Conservation (phyloP, 2,797 vertebrate species). For the Petrocephalus schoutedeni region DNA sequence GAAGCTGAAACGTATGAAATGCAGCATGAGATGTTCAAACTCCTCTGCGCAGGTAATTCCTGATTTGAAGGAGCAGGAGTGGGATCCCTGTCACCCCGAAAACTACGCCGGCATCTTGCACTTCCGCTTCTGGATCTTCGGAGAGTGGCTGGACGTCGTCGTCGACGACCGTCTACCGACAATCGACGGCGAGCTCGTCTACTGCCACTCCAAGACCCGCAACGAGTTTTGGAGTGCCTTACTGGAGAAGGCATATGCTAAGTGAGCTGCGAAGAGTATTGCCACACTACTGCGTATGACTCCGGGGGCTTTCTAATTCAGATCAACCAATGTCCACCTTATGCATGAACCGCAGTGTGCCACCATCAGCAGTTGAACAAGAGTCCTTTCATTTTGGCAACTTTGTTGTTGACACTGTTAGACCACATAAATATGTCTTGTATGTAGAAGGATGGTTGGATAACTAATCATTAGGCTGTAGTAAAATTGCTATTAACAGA, state of each 20-base stretch:
- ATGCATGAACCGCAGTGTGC: background rate
- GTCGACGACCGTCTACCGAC: constrained; percentile 87
- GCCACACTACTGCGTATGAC: no score
- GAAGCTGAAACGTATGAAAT: background rate
- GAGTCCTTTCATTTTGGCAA: background rate
- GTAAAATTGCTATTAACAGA: background rate
- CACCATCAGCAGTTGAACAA: background rate
- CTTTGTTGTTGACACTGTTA: background rate
- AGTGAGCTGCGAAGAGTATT: constrained; percentile 61
- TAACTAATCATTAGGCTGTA: background rate
- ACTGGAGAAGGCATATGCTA: constrained; percentile 91
- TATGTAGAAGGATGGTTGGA: background rate
- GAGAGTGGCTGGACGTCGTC: constrained; percentile 85
- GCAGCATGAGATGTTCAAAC: background rate
- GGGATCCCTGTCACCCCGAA: constrained; percentile 70
- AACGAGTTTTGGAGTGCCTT: constrained; percentile 94
- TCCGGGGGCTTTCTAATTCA: background rate
- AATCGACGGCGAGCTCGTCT: constrained; percentile 72
- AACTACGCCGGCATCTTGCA: constrained; percentile 84
- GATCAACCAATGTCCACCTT: background rate
- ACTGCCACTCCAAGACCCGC: constrained; percentile 78
- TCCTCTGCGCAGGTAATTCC: constrained; percentile 75
- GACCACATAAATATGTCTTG: background rate
- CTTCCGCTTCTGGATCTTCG: constrained; percentile 89
- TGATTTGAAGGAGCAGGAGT: constrained; percentile 77